Conservation (phyloP, 2,113 vertebrate genomes). For the Cynoglossus semilaevis region DNA sequence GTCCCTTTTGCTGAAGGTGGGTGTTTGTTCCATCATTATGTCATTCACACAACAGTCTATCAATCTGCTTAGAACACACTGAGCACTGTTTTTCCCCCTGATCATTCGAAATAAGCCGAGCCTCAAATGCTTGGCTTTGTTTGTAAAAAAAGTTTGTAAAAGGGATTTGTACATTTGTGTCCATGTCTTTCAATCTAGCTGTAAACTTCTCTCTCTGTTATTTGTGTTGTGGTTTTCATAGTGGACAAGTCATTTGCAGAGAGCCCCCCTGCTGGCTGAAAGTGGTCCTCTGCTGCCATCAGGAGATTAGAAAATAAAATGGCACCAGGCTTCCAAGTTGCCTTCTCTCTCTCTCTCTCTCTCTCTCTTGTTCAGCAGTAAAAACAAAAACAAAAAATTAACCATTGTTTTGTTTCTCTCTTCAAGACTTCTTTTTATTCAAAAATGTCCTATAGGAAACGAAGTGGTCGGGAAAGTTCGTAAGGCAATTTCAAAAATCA, state of each 20-base stretch:
- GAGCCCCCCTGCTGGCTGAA: conserved; percentile 96
- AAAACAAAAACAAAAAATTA: conserved; percentile 89
- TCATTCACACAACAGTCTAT: conserved; percentile 25
- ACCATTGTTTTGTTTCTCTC: conserved; percentile 81
- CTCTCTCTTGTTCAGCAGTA: conserved; percentile 91
- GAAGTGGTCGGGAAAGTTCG: conserved; percentile 23
- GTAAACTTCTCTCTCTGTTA: conserved; percentile 99
- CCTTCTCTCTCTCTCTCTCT: conserved; percentile 87
- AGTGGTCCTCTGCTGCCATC: conserved; percentile 94
- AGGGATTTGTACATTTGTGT: conserved; percentile 71
- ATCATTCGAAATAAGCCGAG: conserved; percentile 45
- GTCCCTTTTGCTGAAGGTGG: conserved; percentile 99
- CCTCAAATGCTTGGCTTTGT: conserved; percentile 53
- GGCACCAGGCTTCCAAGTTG: conserved; percentile 89
- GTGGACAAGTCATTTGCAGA: conserved; percentile 99
- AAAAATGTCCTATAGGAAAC: conserved; percentile 32
- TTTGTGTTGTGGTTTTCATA: conserved; percentile 99
- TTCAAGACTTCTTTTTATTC: conserved; percentile 76
- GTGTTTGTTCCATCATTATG: conserved; percentile 70
- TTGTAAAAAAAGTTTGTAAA: conserved; percentile 53
- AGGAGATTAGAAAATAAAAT: conserved; percentile 98
- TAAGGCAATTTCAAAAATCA: conserved; percentile 21
- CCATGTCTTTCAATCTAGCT: conserved; percentile 78
- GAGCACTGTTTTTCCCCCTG: conserved; percentile 34
- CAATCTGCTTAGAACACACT: conserved; percentile 35